A percentile compares a stretch with the other conserved stretches of the same genome.
These are phyloP conservation scores for Margarornis squamiger DNA, from an alignment of 2,797 vertebrate genomes.

Conservation along the genomic window DNA sequence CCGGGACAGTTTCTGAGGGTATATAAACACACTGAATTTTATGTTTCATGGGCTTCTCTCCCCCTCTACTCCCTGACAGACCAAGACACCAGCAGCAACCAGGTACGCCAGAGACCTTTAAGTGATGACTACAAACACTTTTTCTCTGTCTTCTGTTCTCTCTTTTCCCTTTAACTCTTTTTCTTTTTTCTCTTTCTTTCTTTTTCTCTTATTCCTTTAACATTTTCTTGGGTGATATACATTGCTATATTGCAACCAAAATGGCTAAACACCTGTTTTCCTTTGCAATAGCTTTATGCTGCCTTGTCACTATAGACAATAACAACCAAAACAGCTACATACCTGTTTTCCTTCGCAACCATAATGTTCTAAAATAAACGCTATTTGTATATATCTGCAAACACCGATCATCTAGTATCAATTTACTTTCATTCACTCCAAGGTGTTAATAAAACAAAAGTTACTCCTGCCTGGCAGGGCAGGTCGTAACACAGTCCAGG, in stretches of 20 bases:
- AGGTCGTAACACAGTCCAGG: background rate
- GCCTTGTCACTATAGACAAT: background rate
- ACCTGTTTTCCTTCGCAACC: background rate
- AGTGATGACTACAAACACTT: background rate
- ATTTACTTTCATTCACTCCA: background rate
- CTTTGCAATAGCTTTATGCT: background rate
- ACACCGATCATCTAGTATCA: no score
- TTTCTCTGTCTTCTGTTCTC: background rate
- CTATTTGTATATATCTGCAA: no score
- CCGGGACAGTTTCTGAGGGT: background rate
- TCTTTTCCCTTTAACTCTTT: background rate
- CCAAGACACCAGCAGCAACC: background rate
- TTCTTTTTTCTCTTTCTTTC: background rate
- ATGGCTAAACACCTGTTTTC: background rate
- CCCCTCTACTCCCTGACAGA: no score
- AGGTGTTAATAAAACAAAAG: background rate
- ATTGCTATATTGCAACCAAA: background rate
- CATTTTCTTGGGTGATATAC: background rate
- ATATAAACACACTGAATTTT: background rate
- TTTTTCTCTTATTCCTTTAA: background rate
- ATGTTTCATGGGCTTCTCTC: background rate
- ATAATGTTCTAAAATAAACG: background rate
- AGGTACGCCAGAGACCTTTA: background rate
- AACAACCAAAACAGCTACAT: background rate
- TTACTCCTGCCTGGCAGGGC: background rate